A percentile compares a stretch with the other conserved stretches of the same genome.
Evolutionary conservation across 2,888 invertebrate species (phyloP).

Genomic region (Parnassius apollo): DNA sequence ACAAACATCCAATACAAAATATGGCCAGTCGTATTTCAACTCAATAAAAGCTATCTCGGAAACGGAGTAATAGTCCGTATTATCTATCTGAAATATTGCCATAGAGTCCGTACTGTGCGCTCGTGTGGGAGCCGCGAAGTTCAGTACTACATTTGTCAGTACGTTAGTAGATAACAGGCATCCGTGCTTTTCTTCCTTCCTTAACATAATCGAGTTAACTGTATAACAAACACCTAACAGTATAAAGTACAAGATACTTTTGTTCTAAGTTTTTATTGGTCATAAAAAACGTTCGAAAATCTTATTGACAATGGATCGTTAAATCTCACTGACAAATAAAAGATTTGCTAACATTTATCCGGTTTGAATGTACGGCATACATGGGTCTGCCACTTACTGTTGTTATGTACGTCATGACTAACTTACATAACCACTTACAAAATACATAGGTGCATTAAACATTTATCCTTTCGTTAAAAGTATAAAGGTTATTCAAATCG

Average conservation of each 20-base stretch:
- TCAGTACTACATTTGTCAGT: slow-evolving; percentile 28
- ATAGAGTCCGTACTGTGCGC: slow-evolving; percentile 19
- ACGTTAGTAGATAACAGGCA: slow-evolving; percentile 21
- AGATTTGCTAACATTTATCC: too few species aligned
- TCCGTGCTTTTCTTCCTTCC: slow-evolving; percentile 16
- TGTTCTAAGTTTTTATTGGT: too few species aligned
- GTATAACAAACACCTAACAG: slow-evolving; percentile 3
- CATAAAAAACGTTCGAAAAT: too few species aligned
- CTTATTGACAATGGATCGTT: too few species aligned
- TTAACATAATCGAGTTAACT: slow-evolving; percentile 14
- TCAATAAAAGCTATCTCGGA: slow-evolving; percentile 29
- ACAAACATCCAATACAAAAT: slow-evolving; percentile 25
- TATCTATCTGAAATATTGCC: slow-evolving; percentile 36
- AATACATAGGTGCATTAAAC: too few species aligned
- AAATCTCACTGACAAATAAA: too few species aligned
- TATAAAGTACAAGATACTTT: not conserved
- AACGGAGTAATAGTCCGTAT: slow-evolving; percentile 31
- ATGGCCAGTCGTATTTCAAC: slow-evolving; percentile 27
- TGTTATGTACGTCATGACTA: too few species aligned
- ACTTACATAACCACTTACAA: too few species aligned
- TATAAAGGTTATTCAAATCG: too few species aligned
- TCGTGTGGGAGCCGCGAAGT: slow-evolving; percentile 26
- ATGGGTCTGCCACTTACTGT: too few species aligned
- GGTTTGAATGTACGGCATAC: too few species aligned
- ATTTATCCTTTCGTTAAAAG: too few species aligned